These are phyloP conservation scores for Sternarchorhynchus goeldii DNA, from an alignment of 2,797 vertebrate genomes.

Conservation along the genomic window DNA sequence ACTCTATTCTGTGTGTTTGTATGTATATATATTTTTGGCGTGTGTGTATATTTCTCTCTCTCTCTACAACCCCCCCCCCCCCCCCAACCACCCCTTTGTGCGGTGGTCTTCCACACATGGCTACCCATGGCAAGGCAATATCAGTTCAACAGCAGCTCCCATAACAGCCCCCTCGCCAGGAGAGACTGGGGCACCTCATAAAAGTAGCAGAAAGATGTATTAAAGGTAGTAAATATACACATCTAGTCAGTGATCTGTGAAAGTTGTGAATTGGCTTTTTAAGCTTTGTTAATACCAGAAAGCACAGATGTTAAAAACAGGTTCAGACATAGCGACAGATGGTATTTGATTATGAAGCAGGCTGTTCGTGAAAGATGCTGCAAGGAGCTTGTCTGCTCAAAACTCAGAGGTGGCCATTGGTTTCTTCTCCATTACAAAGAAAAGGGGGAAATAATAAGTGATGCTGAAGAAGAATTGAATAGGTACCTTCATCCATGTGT, in stretches of 20 bases:
- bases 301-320: conserved; percentile 92
- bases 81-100: conserved; percentile 58
- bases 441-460: conserved; percentile 31
- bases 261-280: conserved; percentile 97
- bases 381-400: conserved; percentile 82
- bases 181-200: conserved; percentile 63
- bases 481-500: conserved; percentile 2
- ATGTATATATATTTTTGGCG: background rate
- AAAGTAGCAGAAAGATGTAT: conserved; percentile 76
- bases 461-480: conserved; percentile 26
- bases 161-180: conserved; percentile 69
- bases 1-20: background rate
- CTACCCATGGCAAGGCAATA: conserved; percentile 70
- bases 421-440: conserved; percentile 39
- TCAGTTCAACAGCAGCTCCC: conserved; percentile 58
- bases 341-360: conserved; percentile 99
- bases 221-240: conserved; percentile 83
- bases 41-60: background rate
- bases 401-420: conserved; percentile 62
- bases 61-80: background rate
- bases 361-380: conserved; percentile 95
- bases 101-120: conserved; percentile 83
- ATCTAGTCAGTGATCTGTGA: conserved; percentile 91
- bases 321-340: conserved; percentile 99
- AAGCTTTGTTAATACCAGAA: conserved; percentile 99